These are phyloP conservation scores for Portevinia maculata DNA, from an alignment of 2,888 invertebrate species.

Conservation along the genomic window DNA sequence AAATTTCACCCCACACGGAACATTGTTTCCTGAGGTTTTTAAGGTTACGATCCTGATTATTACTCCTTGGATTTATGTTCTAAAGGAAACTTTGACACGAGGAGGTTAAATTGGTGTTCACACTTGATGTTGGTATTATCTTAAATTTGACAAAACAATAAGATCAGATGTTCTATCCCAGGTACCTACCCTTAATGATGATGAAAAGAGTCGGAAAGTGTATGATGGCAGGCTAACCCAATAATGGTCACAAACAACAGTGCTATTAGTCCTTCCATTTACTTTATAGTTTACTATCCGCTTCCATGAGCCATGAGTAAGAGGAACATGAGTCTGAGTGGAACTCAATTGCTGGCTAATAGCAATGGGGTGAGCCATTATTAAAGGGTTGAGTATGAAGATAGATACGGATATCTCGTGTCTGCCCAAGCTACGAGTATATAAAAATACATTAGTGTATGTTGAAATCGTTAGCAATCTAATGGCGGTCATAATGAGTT, in stretches of 20 bases:
- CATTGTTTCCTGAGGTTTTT: slow-evolving; percentile 46
- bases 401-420: no score
- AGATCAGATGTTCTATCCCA: no score
- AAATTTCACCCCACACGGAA: slow-evolving; percentile 21
- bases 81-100: slow-evolving; percentile 48
- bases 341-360: slow-evolving; percentile 30
- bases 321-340: slow-evolving; percentile 29
- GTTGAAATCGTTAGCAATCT: slow-evolving; percentile 7
- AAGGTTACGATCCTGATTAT: slow-evolving; percentile 66
- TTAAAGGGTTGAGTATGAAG: slow-evolving; percentile 6
- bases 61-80: slow-evolving; percentile 51
- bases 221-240: slow-evolving; percentile 50
- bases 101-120: slow-evolving; percentile 38
- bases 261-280: slow-evolving; percentile 66
- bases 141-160: slow-evolving; percentile 24
- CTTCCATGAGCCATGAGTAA: slow-evolving; percentile 26
- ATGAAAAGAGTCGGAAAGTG: slow-evolving; percentile 16
- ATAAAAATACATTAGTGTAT: no score
- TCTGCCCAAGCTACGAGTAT: no score
- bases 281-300: slow-evolving; percentile 50
- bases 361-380: slow-evolving; percentile 56
- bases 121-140: slow-evolving; percentile 21
- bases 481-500: slow-evolving; percentile 51
- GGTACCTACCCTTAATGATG: neutral
- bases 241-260: slow-evolving; percentile 63